Evolutionary conservation across 1,140 invertebrate genomes (phyloP).

Genomic region (Sinonovacula constricta): DNA sequence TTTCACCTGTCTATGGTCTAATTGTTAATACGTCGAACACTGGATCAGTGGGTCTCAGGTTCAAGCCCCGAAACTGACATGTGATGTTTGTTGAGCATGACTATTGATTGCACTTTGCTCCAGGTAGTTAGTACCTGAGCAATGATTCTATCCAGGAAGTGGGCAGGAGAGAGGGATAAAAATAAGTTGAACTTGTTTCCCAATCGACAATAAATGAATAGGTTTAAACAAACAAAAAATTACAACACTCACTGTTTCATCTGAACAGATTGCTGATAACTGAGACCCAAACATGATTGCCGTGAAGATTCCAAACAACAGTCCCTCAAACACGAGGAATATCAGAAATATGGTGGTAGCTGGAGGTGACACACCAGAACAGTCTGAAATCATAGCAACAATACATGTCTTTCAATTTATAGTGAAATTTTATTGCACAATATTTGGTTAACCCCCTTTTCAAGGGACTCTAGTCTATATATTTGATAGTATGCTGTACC

Average conservation of each 20-base stretch:
- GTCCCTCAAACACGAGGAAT: conserved; percentile 97
- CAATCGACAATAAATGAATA: no score
- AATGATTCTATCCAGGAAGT: no score
- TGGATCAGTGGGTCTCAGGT: no score
- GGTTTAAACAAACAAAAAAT: no score
- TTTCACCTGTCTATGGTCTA: no score
- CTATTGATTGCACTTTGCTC: no score
- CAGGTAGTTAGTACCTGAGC: no score
- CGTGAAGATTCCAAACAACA: conserved; percentile 99
- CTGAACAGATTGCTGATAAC: conserved; percentile 98
- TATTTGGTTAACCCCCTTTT: not conserved
- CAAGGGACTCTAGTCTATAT: not conserved
- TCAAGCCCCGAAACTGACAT: no score
- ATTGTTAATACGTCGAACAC: no score
- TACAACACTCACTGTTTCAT: conserved; percentile 95
- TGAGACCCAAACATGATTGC: conserved; percentile 98
- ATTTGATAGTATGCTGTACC: not conserved
- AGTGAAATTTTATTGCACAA: not conserved
- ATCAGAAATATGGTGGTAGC: conserved; percentile 96
- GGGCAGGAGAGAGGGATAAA: no score
- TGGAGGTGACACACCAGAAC: conserved; percentile 94
- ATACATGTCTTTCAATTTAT: not conserved
- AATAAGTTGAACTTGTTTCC: no score
- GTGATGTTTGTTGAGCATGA: no score
- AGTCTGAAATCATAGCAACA: conserved; percentile 81